Conservation (phyloP, 2,888 invertebrate genomes). For the Thysanoteuthis rhombus region DNA sequence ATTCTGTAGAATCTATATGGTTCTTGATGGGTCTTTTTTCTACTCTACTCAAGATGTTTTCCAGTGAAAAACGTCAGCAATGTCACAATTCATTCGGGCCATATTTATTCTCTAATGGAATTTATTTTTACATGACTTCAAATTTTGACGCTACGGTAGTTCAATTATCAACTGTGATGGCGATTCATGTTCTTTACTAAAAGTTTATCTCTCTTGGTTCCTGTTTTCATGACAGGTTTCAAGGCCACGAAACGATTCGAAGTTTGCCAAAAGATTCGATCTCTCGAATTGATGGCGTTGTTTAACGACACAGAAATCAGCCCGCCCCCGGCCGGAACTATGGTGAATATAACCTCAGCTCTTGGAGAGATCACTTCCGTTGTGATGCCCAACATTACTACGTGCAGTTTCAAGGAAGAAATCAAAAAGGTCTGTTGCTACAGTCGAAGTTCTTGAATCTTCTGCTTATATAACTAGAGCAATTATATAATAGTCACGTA, state of each 20-base stretch:
- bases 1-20: not conserved
- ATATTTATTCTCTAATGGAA: no score
- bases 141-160: no score
- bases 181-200: not conserved
- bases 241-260: slow-evolving; percentile 91
- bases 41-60: no score
- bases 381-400: slow-evolving; percentile 39
- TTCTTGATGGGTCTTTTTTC: no score
- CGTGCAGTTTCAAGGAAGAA: slow-evolving; percentile 41
- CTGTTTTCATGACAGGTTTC: slow-evolving; percentile 70
- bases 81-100: no score
- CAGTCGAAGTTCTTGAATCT: not conserved
- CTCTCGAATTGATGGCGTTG: slow-evolving; percentile 37
- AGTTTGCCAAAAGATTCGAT: slow-evolving; percentile 75
- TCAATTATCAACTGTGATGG: no score
- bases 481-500: no score
- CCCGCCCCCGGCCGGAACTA: slow-evolving; percentile 35
- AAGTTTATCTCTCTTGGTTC: not conserved
- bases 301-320: slow-evolving; percentile 40
- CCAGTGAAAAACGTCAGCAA: no score
- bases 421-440: slow-evolving; percentile 39
- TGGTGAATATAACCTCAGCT: slow-evolving; percentile 39
- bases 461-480: no score
- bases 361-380: slow-evolving; percentile 29
- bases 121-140: no score